Base-by-base conservation (phyloP, 2,888 invertebrate species). In the Acrobeloides nanus region DNA sequence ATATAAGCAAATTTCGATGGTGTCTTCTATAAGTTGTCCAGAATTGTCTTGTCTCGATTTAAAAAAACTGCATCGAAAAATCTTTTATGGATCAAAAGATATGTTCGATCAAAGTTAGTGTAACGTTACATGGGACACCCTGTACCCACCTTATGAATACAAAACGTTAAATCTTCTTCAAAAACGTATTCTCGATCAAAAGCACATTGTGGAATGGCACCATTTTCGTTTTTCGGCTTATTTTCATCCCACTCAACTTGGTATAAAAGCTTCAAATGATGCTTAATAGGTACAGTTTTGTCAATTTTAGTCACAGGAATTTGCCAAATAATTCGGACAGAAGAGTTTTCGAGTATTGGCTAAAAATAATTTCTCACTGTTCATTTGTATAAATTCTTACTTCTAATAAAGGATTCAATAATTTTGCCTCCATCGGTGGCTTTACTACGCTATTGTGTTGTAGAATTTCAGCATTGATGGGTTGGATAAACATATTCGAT, bases 81-180 rank as follows among this genome's bases (percentile, higher is more conserved):
- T n/a, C n/a, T n/a, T n/a, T n/a, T n/a, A n/a, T n/a, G n/a, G n/a
- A n/a, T n/a, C n/a, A n/a, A n/a, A n/a, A n/a, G n/a, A n/a, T n/a
- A n/a, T n/a, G n/a, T n/a, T n/a, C n/a, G n/a, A n/a, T n/a, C n/a
- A n/a, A n/a, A n/a, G n/a, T n/a, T n/a, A n/a, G n/a, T n/a, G n/a
- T n/a, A n/a, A n/a, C n/a, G n/a, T n/a, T n/a, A n/a, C n/a, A n/a
- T n/a, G n/a, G n/a, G n/a, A n/a, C n/a, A n/a, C n/a, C n/a, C n/a
- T 24, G 31, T 25, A 31, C 27, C n/a, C 15, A 35, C 45, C 27
- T 40, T 38, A 43, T 38, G 45, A 38, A 43, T 15, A 10, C 50
- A 49, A 32, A 67, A 39, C 23, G 57, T 59, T 24, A 65, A 44
- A n/a, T 41, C 35, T 32, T 59, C 57, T 26, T 53, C 48, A 38